phyloP scores from a whole-genome alignment of 2,113 vertebrate genomes.

The Marmota flaviventris region DNA sequence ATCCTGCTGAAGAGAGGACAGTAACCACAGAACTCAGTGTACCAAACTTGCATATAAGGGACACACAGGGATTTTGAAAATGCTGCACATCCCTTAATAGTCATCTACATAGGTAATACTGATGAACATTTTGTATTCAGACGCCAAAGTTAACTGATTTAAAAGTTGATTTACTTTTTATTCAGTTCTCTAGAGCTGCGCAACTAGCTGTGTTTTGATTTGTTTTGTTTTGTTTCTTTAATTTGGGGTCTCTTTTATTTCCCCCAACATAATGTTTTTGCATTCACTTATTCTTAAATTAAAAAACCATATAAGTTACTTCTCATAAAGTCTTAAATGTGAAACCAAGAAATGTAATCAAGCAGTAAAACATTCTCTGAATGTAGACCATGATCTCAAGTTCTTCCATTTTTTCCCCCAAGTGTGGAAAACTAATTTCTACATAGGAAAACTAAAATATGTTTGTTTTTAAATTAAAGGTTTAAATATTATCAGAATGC shows the following conservation, averaged over 20 bases:
- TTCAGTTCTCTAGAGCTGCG: constrained; percentile 83
- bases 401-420: constrained; percentile 79
- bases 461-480: constrained; percentile 84
- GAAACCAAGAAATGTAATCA: constrained; percentile 85
- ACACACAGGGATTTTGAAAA: constrained; percentile 89
- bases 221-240: constrained; percentile 59
- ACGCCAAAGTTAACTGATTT: constrained; percentile 90
- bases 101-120: constrained; percentile 84
- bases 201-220: constrained; percentile 75
- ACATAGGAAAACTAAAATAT: constrained; percentile 79
- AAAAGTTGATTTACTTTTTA: constrained; percentile 85
- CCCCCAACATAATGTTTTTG: constrained; percentile 64
- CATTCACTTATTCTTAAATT: constrained; percentile 77
- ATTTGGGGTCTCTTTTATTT: constrained; percentile 65
- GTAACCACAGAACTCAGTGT: constrained; percentile 79
- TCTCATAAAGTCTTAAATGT: constrained; percentile 83
- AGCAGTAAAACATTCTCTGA: constrained; percentile 86
- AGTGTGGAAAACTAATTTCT: constrained; percentile 80
- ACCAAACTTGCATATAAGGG: constrained; percentile 86
- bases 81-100: constrained; percentile 89
- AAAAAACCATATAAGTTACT: constrained; percentile 71
- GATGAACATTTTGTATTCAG: constrained; percentile 85
- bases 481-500: constrained; percentile 84
- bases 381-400: constrained; percentile 81
- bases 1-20: constrained; percentile 60